Conservation (phyloP, 2,113 vertebrate species). For the Fregetta grallaria region DNA sequence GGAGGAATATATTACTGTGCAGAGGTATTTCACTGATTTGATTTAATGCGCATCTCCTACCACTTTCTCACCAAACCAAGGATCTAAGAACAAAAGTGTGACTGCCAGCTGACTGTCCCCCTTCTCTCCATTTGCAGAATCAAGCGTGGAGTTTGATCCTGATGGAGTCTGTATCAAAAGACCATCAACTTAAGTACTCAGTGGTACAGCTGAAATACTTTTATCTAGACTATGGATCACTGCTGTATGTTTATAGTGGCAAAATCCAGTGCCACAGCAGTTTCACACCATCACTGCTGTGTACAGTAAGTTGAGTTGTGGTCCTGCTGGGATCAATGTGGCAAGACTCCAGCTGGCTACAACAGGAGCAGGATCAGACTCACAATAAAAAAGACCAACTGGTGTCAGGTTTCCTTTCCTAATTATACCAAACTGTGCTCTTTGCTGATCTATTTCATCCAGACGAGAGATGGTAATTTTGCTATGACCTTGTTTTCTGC, state of each 20-base stretch:
- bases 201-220: neutral
- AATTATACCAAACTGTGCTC: neutral
- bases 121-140: neutral
- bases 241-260: neutral
- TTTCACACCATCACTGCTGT: neutral
- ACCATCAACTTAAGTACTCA: neutral
- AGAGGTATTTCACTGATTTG: neutral
- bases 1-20: neutral
- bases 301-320: neutral
- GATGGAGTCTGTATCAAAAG: neutral
- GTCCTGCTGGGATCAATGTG: neutral
- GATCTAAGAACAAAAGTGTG: neutral
- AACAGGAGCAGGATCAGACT: neutral
- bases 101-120: neutral
- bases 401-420: neutral
- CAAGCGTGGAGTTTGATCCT: neutral
- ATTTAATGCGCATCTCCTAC: neutral
- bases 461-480: neutral
- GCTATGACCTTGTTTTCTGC: neutral
- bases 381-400: neutral
- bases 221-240: neutral
- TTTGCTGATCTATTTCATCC: neutral
- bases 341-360: neutral
- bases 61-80: neutral
- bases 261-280: neutral